Evolutionary conservation across 2,888 invertebrate genomes (phyloP).

Genomic region (Cosmorhoe ocellata): DNA sequence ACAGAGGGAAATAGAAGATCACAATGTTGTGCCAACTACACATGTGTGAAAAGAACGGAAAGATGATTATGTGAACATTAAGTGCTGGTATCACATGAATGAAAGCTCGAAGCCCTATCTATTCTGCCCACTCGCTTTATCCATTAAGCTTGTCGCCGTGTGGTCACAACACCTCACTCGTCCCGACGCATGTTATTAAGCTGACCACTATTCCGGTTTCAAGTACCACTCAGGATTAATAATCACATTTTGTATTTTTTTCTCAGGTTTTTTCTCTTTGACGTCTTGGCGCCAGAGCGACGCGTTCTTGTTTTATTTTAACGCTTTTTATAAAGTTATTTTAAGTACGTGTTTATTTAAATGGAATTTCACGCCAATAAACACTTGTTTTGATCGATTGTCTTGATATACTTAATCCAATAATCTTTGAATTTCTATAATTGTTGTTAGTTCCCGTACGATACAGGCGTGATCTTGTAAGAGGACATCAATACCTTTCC

Average conservation of each 20-base stretch:
- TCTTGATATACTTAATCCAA: not conserved
- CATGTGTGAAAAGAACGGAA: too few relatives aligned
- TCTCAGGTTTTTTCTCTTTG: slow-evolving; percentile 47
- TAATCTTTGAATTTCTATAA: too few relatives aligned
- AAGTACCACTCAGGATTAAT: slow-evolving; percentile 57
- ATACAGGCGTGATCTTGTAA: too few relatives aligned
- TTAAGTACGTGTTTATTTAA: slow-evolving; percentile 48
- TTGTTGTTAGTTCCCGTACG: too few relatives aligned
- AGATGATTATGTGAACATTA: too few relatives aligned
- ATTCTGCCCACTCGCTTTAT: not conserved
- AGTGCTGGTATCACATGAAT: too few relatives aligned
- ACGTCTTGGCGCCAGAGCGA: slow-evolving; percentile 61
- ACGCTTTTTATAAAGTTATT: slow-evolving; percentile 25
- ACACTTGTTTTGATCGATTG: slow-evolving; percentile 35
- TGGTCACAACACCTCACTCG: slow-evolving; percentile 55
- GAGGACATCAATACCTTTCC: too few relatives aligned
- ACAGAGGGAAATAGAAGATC: too few relatives aligned
- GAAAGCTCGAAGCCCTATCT: too few relatives aligned
- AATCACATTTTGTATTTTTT: slow-evolving; percentile 63
- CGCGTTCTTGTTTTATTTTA: slow-evolving; percentile 33
- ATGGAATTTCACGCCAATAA: slow-evolving; percentile 32
- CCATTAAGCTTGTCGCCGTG: slow-evolving; percentile 32
- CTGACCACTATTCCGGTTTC: slow-evolving; percentile 59
- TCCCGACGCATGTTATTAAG: slow-evolving; percentile 48
- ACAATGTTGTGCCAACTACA: too few relatives aligned